Evolutionary conservation across 2,113 vertebrate genomes (phyloP), one percentile per base, ranked within the genome.

Genomic region (Arenaria interpres): DNA sequence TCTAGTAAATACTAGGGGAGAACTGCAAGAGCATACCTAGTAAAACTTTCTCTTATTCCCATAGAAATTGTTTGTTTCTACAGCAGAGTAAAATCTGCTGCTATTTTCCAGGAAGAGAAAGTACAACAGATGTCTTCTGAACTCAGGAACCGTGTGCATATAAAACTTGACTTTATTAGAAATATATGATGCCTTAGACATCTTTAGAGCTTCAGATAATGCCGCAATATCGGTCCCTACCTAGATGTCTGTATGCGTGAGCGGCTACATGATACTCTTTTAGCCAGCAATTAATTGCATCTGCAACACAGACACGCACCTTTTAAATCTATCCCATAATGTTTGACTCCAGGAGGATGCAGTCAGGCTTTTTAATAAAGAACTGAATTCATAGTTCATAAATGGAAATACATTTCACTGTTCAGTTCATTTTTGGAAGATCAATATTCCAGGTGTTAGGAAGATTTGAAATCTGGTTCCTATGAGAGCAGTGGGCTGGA

Each of bases 161-260:
- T 8, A 22, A 48, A 69, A 84, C 43, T 32, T 48, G 79, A 12
- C n/a, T 48, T 84, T 79, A 74, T 69, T 69, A 41, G 73, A 53
- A 53, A 64, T 53, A 53, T 5, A 2, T 9, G 39, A 54, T 25
- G n/a, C 68, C n/a, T 63, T 12, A 9, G 46, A 9, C 37, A 59
- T 11, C 35, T 66, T 35, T 23, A 59, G n/a, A 59, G 63, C 50
- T 53, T 30, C 14, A 14, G 33, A 64, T 75, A 63, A 59, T 11
- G 14, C 54, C 41, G 4, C 18, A 3, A 2, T 9, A 24, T 25
- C 4, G 1, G 75, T 64, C 23, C 69, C 50, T 51, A 12, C 19
- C 33, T 41, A 7, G 14, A 12, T 3, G n/a, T 8, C 45, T 24
- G 27, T 4, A 17, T 10, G 32, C 12, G 12, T 0, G 9, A 45